A percentile compares a stretch with the other conserved stretches of the same genome.
Conservation (phyloP, 1,140 invertebrate genomes). For the Trinorchestia longiramus region DNA sequence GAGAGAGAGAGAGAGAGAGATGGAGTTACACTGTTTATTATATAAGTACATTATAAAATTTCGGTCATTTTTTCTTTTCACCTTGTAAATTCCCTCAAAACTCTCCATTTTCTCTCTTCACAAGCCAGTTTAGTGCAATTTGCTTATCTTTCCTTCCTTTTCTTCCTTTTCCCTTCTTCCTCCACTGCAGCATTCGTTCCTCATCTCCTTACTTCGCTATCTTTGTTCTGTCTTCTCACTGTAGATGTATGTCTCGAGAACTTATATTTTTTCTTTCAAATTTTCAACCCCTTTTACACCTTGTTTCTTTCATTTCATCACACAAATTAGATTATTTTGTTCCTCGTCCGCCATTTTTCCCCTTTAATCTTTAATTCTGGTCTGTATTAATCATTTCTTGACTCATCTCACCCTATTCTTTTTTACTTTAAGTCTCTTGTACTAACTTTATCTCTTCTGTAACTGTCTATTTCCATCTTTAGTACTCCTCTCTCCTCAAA, state of each 20-base stretch:
- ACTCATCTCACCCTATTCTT: too few species aligned
- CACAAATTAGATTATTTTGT: too few species aligned
- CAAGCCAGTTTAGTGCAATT: neutral
- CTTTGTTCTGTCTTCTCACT: neutral
- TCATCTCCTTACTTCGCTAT: neutral
- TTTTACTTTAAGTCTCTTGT: too few species aligned
- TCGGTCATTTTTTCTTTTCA: too few species aligned
- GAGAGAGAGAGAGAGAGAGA: too few species aligned
- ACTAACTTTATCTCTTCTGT: neutral
- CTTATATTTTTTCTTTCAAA: neutral
- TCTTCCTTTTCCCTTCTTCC: neutral
- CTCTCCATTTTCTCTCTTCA: neutral
- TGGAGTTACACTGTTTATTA: too few species aligned
- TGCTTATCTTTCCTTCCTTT: neutral
- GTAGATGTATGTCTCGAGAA: neutral
- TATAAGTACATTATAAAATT: too few species aligned
- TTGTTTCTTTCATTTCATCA: neutral
- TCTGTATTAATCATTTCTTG: too few species aligned
- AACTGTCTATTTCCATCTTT: neutral
- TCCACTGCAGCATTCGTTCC: neutral
- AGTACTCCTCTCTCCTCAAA: neutral
- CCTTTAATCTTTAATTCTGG: too few species aligned
- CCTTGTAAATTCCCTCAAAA: neutral
- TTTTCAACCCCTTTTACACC: neutral
- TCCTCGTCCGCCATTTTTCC: too few species aligned